Evolutionary conservation across 2,797 vertebrate genomes (phyloP), one percentile per base, ranked within the genome.

Genomic region (Erithacus rubecula): DNA sequence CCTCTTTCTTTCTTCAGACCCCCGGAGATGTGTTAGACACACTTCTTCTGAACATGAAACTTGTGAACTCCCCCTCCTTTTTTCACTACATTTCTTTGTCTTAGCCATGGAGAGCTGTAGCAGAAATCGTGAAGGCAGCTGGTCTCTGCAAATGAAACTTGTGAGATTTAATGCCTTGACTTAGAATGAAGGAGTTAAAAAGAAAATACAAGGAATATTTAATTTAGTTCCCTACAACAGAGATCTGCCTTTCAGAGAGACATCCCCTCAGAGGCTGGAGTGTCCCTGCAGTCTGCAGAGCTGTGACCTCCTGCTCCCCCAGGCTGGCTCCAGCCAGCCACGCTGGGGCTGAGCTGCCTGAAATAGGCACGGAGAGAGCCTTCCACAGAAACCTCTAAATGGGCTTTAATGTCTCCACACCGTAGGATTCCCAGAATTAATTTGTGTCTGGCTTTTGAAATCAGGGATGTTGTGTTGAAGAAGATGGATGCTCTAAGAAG

Each of bases 331-430:
- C 94, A 94, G 78, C 2, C 1, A 41, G 81, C 67, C 75, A 32
- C 13, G 5, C 67, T 0, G 26, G 90, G 93, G 49, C 94, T 83
- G 92, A 15, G 81, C 32, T 52, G 82, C 43, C 94, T 80, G 88
- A 90, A 86, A 95, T 51, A 67, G 87, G 65, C 79, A n/a, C 11
- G 27, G 80, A 89, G 77, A 87, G 88, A 95, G 87, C 52, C 91
- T 87, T 94, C 96, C 95, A 94, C 95, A 95, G 89, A 97, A 96
- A 95, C 95, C 96, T 97, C 92, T 89, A 93, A 94, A 93, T 95
- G 96, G 94, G 55, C 70, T 94, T 93, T 93, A 92, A 95, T 94
- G 91, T 91, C 94, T 96, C 62, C 76, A 90, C 34, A 22, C 91
- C 10, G 0, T 77, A 92, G 90, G 92, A 94, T 97, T 97, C 96